These are phyloP conservation scores for Lasioglossum malachurum DNA, from an alignment of 2,888 invertebrate genomes.

Conservation along the genomic window DNA sequence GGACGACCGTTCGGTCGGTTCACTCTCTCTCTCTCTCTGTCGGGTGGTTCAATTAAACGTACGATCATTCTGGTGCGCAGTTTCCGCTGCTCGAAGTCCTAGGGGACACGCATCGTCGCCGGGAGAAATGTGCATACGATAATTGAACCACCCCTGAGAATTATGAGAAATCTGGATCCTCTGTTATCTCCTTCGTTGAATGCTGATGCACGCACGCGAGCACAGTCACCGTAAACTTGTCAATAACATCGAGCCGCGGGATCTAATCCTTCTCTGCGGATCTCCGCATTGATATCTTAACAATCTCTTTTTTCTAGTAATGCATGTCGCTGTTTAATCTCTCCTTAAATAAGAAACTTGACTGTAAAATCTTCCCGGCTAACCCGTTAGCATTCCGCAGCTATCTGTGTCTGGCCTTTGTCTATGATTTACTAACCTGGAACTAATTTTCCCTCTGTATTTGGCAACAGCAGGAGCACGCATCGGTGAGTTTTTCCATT, in stretches of 20 bases:
- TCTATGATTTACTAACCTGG: conserved; percentile 77
- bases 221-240: conserved; percentile 1
- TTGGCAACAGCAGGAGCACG: conserved; percentile 84
- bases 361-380: conserved; percentile 39
- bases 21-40: background rate
- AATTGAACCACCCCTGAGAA: conserved; percentile 23
- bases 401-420: conserved; percentile 66
- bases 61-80: background rate
- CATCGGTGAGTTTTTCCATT: conserved; percentile 83
- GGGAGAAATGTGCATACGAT: background rate
- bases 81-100: background rate
- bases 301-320: background rate
- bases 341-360: conserved; percentile 9
- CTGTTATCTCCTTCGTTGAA: background rate
- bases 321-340: background rate
- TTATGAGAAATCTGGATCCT: background rate
- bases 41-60: conserved; percentile 35
- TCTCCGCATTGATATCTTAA: background rate
- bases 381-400: conserved; percentile 52
- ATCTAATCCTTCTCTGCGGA: background rate
- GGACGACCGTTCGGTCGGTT: background rate
- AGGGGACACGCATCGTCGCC: background rate
- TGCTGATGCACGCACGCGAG: conserved; percentile 23
- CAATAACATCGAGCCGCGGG: background rate
- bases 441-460: conserved; percentile 81